Base-by-base conservation (phyloP, 2,888 invertebrate species). In the Unio delphinus region DNA sequence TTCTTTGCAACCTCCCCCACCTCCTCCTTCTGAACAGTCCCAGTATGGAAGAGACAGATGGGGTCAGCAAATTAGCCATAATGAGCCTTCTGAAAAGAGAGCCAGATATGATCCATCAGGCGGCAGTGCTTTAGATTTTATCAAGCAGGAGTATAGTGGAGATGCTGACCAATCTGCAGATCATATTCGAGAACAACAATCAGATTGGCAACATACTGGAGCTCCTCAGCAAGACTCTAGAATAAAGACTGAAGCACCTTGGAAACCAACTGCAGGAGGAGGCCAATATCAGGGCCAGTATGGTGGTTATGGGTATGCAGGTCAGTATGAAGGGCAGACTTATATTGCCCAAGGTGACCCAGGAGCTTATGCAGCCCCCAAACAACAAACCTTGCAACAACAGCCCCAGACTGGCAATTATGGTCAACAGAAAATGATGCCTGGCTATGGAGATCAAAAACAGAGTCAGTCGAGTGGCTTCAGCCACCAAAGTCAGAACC, bases 71-170 rank as follows among this genome's bases (percentile, higher is more conserved):
- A 54, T 55, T 8, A 28, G 58, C 61, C 28, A 64, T 68, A 45
- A 72, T 61, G 84, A 83, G 66, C 83, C 84, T 23, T 67, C 81
- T 61, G 77, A 79, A 63, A 86, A 86, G 70, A 73, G 85, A 62
- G 72, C 66, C 8, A 74, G 83, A 64, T 80, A 75, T 70, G 83
- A 84, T 64, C 74, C 78, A 55, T 65, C 70, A 6, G 69, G 74
- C 45, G 77, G 77, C 54, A 86, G 86, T 75, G 88, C 86, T 55
- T 81, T 88, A 23, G 88, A 88, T 68, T 83, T 87, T 67, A 82
- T 88, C 23, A 88, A 88, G 70, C 87, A 87, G 71, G 86, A 88
- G 72, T 88, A 87, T 72, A 84, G 81, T 73, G 71, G 67, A 55
- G 75, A 74, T 11, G 84, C 83, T 62, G 83, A 80, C 45, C 83